A percentile compares a stretch with the other conserved stretches of the same genome.
These are phyloP conservation scores for Halichoeres trimaculatus DNA, from an alignment of 2,113 vertebrate species.

Conservation along the genomic window DNA sequence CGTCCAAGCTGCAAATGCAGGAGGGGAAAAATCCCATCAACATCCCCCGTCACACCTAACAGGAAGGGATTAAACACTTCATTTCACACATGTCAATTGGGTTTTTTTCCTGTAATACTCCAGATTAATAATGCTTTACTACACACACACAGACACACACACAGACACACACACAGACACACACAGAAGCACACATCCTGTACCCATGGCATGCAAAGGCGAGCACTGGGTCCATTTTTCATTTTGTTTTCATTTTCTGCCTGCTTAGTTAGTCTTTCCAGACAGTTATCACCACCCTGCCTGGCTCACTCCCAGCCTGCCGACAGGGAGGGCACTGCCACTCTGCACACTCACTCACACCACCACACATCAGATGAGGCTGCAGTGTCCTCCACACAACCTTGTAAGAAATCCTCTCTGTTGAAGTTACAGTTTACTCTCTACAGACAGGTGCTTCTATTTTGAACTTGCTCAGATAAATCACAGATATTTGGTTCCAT, in stretches of 20 bases:
- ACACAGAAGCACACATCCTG: background rate
- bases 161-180: background rate
- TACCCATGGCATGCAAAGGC: constrained; percentile 5
- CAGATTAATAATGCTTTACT: constrained; percentile 16
- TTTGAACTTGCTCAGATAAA: too few relatives aligned
- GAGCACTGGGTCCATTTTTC: constrained; percentile 12
- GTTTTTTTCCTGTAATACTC: constrained; percentile 7
- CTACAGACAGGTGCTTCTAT: constrained; percentile 3
- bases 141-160: background rate
- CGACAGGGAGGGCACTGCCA: constrained; percentile 32
- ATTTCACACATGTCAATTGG: constrained; percentile 30
- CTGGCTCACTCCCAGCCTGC: constrained; percentile 25
- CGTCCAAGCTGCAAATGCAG: constrained; percentile 4
- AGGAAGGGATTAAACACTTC: constrained; percentile 25
- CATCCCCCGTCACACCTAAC: constrained; percentile 4
- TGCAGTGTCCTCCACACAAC: constrained; percentile 33
- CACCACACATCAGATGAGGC: constrained; percentile 25
- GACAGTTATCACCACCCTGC: constrained; percentile 31
- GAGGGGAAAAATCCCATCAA: background rate
- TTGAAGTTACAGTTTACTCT: constrained; percentile 14
- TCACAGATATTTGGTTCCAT: too few relatives aligned
- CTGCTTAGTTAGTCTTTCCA: constrained; percentile 32
- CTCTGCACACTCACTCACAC: constrained; percentile 41
- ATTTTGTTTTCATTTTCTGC: constrained; percentile 21
- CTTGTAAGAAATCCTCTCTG: background rate